Base-by-base conservation (phyloP, 2,797 vertebrate genomes). In the Catharus ustulatus region DNA sequence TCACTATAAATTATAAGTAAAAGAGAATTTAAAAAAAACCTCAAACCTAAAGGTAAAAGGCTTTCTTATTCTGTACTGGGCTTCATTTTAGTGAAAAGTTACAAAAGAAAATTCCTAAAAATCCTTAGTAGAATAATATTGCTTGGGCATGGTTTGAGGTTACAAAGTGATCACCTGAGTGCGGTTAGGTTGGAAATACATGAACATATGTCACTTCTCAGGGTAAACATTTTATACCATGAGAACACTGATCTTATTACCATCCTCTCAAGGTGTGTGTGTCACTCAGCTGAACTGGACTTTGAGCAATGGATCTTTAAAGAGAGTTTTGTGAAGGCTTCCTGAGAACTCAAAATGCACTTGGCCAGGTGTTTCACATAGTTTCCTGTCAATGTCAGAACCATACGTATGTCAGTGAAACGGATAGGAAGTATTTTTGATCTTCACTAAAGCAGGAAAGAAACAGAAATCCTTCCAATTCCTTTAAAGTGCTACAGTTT, bases 391-490 rank as follows among this genome's bases (percentile, higher is more conserved):
- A 76, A 58, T 72, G 30, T 10, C 62, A 83, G 52, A 96, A 62
- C 19, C 34, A 8, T 32, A 7, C 83, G 12, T 38, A 29, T 64
- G 40, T 29, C 43, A 57, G 27, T 42, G 55, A 78, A 78, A 52
- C 13, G n/a, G 15, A 58, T 30, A 85, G 52, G 46, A 87, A 64
- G 20, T 63, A 68, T n/a, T 79, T 96, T 83, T 93, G 45, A 85
- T 89, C 58, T 89, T 84, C 64, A 48, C 13, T 36, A 84, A 79
- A 51, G 15, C 43, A 74, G 24, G 22, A 84, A 84, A 72, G 36
- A 76, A 85, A 52, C 9, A 52, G 11, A 77, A 93, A 66, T 62
- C 17, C 11, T 73, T 89, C 15, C 32, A 88, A 68, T 22, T 24
- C 14, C 52, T 79, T 77, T 57, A 19, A 80, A 71, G n/a, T 58